phyloP scores from a whole-genome alignment of 2,888 invertebrate species.

The Dromius quadrimaculatus region DNA sequence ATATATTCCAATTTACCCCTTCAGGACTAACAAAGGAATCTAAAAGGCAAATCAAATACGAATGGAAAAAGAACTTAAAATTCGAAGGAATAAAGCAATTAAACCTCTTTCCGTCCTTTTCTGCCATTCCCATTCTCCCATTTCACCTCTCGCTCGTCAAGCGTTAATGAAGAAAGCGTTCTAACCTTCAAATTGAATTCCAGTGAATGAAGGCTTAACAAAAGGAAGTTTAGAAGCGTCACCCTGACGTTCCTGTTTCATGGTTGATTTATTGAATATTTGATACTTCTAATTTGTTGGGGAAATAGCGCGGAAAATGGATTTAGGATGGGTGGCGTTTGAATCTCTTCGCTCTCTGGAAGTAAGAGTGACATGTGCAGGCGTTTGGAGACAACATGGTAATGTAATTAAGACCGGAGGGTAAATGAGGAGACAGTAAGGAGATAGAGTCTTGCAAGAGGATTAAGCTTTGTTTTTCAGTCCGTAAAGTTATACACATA shows the following conservation, averaged over 20 bases:
- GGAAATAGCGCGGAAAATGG: conserved; percentile 14
- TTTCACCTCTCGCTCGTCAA: neutral
- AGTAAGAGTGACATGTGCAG: neutral
- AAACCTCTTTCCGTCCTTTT: conserved; percentile 6
- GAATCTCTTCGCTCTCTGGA: neutral
- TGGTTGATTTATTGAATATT: conserved; percentile 30
- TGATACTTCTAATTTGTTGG: conserved; percentile 27
- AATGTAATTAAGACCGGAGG: conserved; percentile 27
- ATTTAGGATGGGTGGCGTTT: neutral
- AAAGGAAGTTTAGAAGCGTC: conserved; percentile 1
- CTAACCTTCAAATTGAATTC: conserved; percentile 40
- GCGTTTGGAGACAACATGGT: conserved; percentile 27
- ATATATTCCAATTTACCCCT: conserved; percentile 12
- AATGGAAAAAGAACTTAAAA: conserved; percentile 33
- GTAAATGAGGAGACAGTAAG: neutral
- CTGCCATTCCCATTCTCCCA: conserved; percentile 3
- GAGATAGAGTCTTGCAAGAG: conserved; percentile 6
- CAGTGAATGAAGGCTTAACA: conserved; percentile 11
- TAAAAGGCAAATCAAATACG: conserved; percentile 39
- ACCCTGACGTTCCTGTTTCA: neutral
- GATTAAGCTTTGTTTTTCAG: conserved; percentile 9
- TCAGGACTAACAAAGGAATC: conserved; percentile 38
- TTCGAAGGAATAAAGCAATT: conserved; percentile 35
- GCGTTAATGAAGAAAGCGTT: conserved; percentile 40
- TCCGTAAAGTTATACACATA: no score